These are phyloP conservation scores for Meiosimyza platycephala DNA, from an alignment of 2,888 invertebrate species.

Conservation along the genomic window DNA sequence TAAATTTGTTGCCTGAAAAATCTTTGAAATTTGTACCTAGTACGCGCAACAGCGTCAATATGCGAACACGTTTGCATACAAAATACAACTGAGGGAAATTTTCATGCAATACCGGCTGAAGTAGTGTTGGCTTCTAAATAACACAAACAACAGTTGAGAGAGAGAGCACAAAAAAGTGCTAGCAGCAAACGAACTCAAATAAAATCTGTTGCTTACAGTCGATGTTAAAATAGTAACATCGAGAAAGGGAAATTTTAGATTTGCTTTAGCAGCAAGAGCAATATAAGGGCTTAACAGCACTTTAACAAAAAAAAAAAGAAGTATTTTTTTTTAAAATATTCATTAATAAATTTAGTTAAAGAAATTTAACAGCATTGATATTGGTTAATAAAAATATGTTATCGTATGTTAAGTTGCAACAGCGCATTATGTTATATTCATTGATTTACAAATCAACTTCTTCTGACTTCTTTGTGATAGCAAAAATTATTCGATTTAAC, in stretches of 20 bases:
- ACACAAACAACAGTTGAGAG: not conserved
- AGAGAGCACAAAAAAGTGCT: not conserved
- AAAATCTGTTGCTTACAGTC: not conserved
- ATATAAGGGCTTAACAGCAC: too few relatives aligned
- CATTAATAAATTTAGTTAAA: too few relatives aligned
- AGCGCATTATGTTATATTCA: too few relatives aligned
- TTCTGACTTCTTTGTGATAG: too few relatives aligned
- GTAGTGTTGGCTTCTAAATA: not conserved
- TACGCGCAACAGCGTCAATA: not conserved
- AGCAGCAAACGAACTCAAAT: not conserved
- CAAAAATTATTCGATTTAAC: too few relatives aligned
- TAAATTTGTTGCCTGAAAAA: too few relatives aligned
- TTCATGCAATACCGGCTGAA: slow-evolving; percentile 31
- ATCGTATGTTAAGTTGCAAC: too few relatives aligned
- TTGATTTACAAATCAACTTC: too few relatives aligned
- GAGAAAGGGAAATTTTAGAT: not conserved
- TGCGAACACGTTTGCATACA: slow-evolving; percentile 33
- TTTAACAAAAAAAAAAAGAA: too few relatives aligned
- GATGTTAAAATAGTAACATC: not conserved
- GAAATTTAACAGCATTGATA: not conserved
- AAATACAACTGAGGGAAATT: slow-evolving; percentile 44
- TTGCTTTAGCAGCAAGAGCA: too few relatives aligned
- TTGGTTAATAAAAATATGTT: not conserved
- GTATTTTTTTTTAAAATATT: too few relatives aligned
- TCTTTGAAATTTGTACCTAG: too few relatives aligned